Conservation (phyloP, 64 coral and sea anemone genomes). For the Stichodactyla helianthus region DNA sequence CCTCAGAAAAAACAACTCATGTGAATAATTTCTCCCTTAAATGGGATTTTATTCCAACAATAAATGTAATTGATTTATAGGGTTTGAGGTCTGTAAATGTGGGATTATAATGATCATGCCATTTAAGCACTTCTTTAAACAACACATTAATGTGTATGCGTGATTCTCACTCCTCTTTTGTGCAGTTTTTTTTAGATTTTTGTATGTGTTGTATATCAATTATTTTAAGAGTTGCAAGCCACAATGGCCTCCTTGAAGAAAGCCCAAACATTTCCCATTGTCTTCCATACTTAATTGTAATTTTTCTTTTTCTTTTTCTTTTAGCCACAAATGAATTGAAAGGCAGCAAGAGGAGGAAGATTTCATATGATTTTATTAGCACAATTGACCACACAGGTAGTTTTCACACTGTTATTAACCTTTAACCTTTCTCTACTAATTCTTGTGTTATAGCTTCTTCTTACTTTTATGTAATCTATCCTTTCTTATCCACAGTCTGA, state of each 20-base stretch:
- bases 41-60: background rate
- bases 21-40: background rate
- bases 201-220: too few relatives aligned
- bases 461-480: background rate
- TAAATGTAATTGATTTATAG: background rate
- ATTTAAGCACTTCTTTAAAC: background rate
- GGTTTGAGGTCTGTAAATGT: background rate
- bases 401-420: background rate
- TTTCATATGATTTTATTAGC: slow-evolving; percentile 85
- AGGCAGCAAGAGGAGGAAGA: slow-evolving; percentile 77
- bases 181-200: too few relatives aligned
- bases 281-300: background rate
- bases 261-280: background rate
- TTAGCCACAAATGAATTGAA: slow-evolving; percentile 45
- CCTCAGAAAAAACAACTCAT: background rate
- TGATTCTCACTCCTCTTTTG: too few relatives aligned
- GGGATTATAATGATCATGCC: background rate
- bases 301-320: background rate
- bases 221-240: background rate
- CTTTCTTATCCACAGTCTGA: background rate
- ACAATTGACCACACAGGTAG: slow-evolving; percentile 89
- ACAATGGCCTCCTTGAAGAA: background rate
- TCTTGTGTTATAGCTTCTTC: background rate
- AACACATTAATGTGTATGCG: background rate
- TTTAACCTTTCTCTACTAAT: background rate